phyloP scores from a whole-genome alignment of 1,140 invertebrate species.

The Atta cephalotes region DNA sequence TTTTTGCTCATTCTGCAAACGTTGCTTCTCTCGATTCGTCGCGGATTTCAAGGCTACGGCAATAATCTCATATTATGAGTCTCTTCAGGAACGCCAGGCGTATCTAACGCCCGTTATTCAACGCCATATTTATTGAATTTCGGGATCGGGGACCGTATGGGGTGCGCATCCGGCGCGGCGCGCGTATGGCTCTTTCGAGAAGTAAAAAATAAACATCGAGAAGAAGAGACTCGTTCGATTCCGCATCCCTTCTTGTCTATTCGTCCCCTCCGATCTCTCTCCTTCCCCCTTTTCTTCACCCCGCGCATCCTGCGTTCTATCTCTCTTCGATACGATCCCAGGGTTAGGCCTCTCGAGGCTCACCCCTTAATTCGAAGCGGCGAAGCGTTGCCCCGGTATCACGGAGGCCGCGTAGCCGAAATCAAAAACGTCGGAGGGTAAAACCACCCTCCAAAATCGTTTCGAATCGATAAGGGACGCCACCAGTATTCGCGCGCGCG shows the following conservation, averaged over 20 bases:
- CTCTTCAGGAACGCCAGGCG: slow-evolving; percentile 21
- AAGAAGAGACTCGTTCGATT: slow-evolving; percentile 59
- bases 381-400: slow-evolving; percentile 82
- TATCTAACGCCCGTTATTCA: slow-evolving; percentile 41
- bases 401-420: slow-evolving; percentile 78
- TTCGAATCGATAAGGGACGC: slow-evolving; percentile 83
- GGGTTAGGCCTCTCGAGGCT: slow-evolving; percentile 72
- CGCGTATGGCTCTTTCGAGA: slow-evolving; percentile 36
- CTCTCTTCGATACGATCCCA: slow-evolving; percentile 73
- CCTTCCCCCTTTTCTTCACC: background rate
- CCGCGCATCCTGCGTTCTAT: slow-evolving; percentile 19
- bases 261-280: slow-evolving; percentile 22
- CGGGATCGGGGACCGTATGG: slow-evolving; percentile 35
- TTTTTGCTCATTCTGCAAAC: background rate
- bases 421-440: slow-evolving; percentile 83
- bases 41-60: slow-evolving; percentile 30
- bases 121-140: slow-evolving; percentile 55
- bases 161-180: slow-evolving; percentile 33
- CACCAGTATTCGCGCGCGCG: slow-evolving; percentile 71
- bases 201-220: slow-evolving; percentile 71
- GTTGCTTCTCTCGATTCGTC: slow-evolving; percentile 19
- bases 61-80: slow-evolving; percentile 30
- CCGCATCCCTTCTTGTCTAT: slow-evolving; percentile 61
- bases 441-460: slow-evolving; percentile 84
- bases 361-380: slow-evolving; percentile 83